Percentiles rank a stretch among this genome's conserved stretches.
Conservation (phyloP, 2,113 vertebrate species). For the Myotis davidii region DNA sequence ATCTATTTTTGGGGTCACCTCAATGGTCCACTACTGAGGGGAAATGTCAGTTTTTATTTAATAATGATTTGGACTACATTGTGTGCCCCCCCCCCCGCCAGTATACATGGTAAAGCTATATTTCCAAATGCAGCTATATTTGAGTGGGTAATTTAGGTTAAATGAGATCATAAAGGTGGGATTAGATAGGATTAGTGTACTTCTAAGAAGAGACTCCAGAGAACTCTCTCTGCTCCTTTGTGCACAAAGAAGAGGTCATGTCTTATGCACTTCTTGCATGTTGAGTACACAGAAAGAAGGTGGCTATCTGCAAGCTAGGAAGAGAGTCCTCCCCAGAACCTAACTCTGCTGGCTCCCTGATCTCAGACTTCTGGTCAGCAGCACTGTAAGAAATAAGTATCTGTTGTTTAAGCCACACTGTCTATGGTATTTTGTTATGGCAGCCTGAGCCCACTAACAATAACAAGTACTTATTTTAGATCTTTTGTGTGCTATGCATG, state of each 20-base stretch:
- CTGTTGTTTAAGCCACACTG: not conserved
- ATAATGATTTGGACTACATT: not conserved
- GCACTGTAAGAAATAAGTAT: not conserved
- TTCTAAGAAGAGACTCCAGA: not conserved
- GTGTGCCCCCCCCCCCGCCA: not conserved
- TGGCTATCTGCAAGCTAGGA: not conserved
- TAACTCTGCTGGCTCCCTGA: not conserved
- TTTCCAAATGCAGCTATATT: not conserved
- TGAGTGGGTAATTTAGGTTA: not conserved
- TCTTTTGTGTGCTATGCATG: not conserved
- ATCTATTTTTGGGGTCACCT: not conserved
- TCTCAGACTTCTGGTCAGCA: not conserved
- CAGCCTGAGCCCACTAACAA: not conserved
- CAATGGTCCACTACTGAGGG: not conserved
- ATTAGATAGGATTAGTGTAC: not conserved
- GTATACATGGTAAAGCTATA: not conserved
- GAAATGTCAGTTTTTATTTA: slow-evolving; percentile 47
- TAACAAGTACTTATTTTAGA: not conserved
- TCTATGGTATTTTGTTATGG: not conserved
- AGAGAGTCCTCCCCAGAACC: not conserved
- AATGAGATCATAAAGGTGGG: not conserved
- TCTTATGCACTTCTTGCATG: too few relatives aligned
- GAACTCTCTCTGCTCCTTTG: not conserved
- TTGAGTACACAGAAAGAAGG: not conserved
- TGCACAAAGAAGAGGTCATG: not conserved